Conservation (phyloP, 2,113 vertebrate species). For the Salvelinus sp. region DNA sequence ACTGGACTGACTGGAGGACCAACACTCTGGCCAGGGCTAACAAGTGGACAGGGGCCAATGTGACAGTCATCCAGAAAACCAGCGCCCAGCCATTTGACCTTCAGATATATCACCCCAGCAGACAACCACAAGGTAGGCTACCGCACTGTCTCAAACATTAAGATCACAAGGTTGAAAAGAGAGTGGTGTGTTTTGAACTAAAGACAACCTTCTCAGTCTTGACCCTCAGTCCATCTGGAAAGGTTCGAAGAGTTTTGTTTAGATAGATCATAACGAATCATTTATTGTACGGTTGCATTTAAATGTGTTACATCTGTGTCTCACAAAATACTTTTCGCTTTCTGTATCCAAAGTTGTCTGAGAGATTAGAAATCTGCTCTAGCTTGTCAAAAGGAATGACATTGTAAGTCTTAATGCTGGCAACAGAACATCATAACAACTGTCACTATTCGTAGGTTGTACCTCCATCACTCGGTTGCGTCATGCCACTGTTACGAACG, state of each 20-base stretch:
- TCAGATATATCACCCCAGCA: constrained; percentile 86
- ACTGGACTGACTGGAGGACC: constrained; percentile 90
- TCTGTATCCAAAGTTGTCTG: background rate
- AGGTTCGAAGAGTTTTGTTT: constrained; percentile 4
- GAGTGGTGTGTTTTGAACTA: no score
- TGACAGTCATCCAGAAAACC: constrained; percentile 89
- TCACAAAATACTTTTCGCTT: background rate
- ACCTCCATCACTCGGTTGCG: no score
- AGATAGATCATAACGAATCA: background rate
- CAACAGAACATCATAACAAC: background rate
- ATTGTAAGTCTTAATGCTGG: background rate
- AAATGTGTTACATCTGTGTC: background rate
- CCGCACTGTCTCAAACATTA: no score
- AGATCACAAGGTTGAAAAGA: no score
- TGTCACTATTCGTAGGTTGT: constrained; percentile 5
- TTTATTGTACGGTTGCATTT: background rate
- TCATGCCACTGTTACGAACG: background rate
- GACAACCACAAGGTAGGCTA: constrained; percentile 81
- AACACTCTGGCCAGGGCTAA: constrained; percentile 87
- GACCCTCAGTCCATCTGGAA: background rate
- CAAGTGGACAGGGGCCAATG: constrained; percentile 88
- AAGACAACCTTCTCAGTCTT: no score
- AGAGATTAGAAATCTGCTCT: background rate
- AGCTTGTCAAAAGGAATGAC: background rate
- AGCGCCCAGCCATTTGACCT: constrained; percentile 88